phyloP scores from a whole-genome alignment of 2,113 vertebrate species.

The Hippocampus barbouri region DNA sequence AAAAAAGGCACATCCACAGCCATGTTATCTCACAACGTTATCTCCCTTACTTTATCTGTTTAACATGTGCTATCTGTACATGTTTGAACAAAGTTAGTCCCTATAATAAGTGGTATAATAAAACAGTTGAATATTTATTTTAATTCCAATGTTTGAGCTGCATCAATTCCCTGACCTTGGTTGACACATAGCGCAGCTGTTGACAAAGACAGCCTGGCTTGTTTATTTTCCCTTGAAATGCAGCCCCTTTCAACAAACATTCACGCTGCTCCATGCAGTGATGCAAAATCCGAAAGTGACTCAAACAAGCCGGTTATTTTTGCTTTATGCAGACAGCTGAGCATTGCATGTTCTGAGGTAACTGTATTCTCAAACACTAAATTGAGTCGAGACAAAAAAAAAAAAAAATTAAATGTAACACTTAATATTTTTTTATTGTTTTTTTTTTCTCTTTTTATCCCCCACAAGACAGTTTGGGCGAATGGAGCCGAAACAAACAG shows the following conservation, averaged over 20 bases:
- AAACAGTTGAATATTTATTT: neutral
- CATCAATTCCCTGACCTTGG: neutral
- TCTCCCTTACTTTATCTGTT: too few species aligned
- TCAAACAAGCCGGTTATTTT: neutral
- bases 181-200: conserved; percentile 1
- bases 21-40: too few species aligned
- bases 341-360: neutral
- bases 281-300: neutral
- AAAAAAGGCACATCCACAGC: too few species aligned
- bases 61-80: too few species aligned
- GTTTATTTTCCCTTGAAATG: conserved; percentile 25
- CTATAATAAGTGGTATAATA: neutral
- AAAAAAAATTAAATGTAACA: too few species aligned
- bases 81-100: too few species aligned
- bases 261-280: conserved; percentile 9
- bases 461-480: too few species aligned
- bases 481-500: too few species aligned
- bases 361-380: too few species aligned
- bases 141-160: neutral
- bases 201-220: neutral
- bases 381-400: too few species aligned
- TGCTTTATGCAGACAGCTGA: conserved; percentile 1
- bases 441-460: too few species aligned
- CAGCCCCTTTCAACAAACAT: neutral
- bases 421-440: too few species aligned